These are phyloP conservation scores for Drosophila varians DNA, from an alignment of 1,140 invertebrate genomes.

Conservation along the genomic window DNA sequence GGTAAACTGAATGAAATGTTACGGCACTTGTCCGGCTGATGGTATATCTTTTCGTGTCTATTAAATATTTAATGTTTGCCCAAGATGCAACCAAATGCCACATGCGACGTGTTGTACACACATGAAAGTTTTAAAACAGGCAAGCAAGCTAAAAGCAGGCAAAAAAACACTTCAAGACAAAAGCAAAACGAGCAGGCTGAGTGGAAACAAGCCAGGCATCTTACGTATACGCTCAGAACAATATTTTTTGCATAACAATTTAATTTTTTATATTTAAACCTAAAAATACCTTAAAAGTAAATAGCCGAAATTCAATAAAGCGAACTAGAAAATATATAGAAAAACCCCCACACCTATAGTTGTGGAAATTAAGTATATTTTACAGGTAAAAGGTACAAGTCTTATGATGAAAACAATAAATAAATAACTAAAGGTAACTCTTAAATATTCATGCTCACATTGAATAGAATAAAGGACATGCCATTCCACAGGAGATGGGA, in stretches of 20 bases:
- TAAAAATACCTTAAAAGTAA: conserved; percentile 35
- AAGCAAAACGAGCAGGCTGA: conserved; percentile 25
- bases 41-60: conserved; percentile 35
- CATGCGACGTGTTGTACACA: conserved; percentile 64
- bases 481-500: conserved; percentile 20
- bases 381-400: neutral
- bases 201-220: conserved; percentile 32
- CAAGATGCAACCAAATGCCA: conserved; percentile 62
- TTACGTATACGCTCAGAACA: conserved; percentile 20
- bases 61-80: conserved; percentile 38
- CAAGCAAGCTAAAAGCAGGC: conserved; percentile 57
- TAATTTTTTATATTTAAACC: conserved; percentile 13
- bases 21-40: conserved; percentile 24
- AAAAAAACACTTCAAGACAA: conserved; percentile 41
- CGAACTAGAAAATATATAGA: too few species aligned
- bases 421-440: neutral
- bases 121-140: conserved; percentile 42
- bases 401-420: neutral
- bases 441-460: conserved; percentile 23
- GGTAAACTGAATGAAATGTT: conserved; percentile 20
- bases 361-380: neutral
- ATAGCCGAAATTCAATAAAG: neutral
- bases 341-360: neutral
- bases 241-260: conserved; percentile 1
- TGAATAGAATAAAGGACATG: conserved; percentile 15